phyloP scores from a whole-genome alignment of 2,797 vertebrate genomes.

The Danio jaintianensis region DNA sequence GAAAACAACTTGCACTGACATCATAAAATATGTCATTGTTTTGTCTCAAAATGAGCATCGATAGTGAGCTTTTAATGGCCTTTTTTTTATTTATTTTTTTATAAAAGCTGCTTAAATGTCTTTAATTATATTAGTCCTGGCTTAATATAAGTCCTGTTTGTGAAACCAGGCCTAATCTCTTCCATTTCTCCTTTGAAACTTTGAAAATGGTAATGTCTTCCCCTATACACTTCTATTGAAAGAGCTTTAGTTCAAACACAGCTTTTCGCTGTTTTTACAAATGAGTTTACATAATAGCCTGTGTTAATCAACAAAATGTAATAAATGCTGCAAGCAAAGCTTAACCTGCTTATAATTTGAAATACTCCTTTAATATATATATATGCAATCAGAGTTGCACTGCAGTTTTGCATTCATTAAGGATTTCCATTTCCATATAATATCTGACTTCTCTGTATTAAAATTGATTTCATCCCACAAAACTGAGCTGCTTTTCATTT shows the following conservation, averaged over 20 bases:
- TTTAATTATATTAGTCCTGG: too few species aligned
- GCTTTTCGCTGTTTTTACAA: not conserved
- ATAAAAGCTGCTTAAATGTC: too few species aligned
- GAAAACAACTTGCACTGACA: too few species aligned
- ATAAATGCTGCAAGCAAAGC: not conserved
- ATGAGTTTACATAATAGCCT: not conserved
- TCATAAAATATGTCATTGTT: too few species aligned
- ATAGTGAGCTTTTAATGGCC: too few species aligned
- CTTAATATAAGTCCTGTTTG: too few species aligned
- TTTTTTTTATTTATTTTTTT: too few species aligned
- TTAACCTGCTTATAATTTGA: not conserved
- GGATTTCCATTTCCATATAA: not conserved
- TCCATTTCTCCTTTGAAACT: not conserved
- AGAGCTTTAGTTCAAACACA: not conserved
- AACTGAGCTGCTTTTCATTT: not conserved
- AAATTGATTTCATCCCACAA: conserved; percentile 16
- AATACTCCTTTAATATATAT: not conserved
- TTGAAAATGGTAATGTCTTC: not conserved
- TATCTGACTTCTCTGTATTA: conserved; percentile 13
- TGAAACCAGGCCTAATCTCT: too few species aligned
- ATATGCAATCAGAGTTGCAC: not conserved
- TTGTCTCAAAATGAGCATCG: too few species aligned
- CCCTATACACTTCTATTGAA: not conserved
- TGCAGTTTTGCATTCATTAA: not conserved
- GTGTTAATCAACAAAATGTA: not conserved